phyloP scores from a whole-genome alignment of 1,140 invertebrate genomes.

The Aphelenchoides fujianensis region DNA sequence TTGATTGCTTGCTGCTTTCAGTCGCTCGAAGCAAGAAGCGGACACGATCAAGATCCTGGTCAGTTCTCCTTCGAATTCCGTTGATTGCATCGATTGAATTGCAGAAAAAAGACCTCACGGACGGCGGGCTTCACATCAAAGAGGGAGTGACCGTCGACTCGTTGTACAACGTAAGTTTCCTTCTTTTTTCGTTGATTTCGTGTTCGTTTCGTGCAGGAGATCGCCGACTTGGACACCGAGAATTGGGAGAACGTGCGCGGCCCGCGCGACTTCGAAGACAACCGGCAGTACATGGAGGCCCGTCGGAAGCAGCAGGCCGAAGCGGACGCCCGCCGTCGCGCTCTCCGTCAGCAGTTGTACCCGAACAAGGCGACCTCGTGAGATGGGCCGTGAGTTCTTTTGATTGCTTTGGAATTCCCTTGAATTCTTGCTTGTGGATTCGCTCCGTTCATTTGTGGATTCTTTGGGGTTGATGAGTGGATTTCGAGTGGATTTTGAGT shows the following conservation, averaged over 20 bases:
- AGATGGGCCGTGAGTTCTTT: constrained; percentile 3
- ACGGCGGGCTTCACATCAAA: constrained; percentile 39
- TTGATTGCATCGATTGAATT: constrained; percentile 5
- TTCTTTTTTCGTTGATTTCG: not conserved
- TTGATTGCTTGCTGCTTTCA: constrained; percentile 15
- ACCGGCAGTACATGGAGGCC: constrained; percentile 37
- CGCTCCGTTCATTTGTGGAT: too few species aligned
- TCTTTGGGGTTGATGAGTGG: too few species aligned
- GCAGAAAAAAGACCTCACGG: constrained; percentile 37
- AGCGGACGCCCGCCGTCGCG: constrained; percentile 20
- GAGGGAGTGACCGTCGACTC: constrained; percentile 44
- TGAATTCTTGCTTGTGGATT: too few species aligned
- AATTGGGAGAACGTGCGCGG: constrained; percentile 57
- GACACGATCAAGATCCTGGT: constrained; percentile 3
- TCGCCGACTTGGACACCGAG: constrained; percentile 52
- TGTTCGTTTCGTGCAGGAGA: constrained; percentile 38
- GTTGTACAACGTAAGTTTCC: constrained; percentile 39
- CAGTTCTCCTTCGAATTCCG: constrained; percentile 2
- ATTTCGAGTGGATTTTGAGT: too few species aligned
- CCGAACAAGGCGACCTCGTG: not conserved
- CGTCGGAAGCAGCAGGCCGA: constrained; percentile 35
- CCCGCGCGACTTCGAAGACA: constrained; percentile 47
- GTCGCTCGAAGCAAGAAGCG: not conserved
- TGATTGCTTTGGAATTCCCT: too few species aligned
- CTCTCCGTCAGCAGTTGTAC: not conserved